These are phyloP conservation scores for Microtus oregoni DNA, from an alignment of 2,113 vertebrate species.

Conservation along the genomic window DNA sequence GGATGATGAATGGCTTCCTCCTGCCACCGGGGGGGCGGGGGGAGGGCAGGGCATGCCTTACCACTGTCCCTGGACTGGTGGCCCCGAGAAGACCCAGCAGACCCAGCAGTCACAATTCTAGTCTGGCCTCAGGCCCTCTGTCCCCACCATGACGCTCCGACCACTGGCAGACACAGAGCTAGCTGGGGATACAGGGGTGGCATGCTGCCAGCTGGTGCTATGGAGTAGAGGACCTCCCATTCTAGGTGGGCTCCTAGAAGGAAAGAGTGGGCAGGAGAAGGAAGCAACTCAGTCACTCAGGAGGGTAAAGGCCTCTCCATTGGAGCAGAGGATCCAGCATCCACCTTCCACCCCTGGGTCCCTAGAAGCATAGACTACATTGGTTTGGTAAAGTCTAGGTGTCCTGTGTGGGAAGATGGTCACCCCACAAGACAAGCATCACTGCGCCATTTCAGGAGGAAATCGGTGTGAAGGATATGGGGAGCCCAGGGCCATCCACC, in stretches of 20 bases:
- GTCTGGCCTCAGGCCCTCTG: constrained; percentile 59
- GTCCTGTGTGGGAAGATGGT: not conserved
- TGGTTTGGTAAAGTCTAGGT: not conserved
- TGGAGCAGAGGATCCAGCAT: not conserved
- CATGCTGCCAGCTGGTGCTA: constrained; percentile 2
- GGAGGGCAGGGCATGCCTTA: constrained; percentile 81
- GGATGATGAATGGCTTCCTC: constrained; percentile 88
- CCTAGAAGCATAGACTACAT: too few relatives aligned
- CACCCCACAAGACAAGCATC: not conserved
- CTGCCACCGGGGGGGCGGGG: constrained; percentile 73
- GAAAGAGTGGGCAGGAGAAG: constrained; percentile 38
- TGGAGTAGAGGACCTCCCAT: not conserved
- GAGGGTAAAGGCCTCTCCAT: not conserved
- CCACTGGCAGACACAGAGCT: constrained; percentile 50
- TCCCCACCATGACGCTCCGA: constrained; percentile 49
- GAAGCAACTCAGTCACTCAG: not conserved
- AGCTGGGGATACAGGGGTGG: constrained; percentile 3
- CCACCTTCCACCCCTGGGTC: not conserved
- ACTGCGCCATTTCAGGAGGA: not conserved
- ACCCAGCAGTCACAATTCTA: constrained; percentile 53
- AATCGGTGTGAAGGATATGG: not conserved
- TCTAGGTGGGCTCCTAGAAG: constrained; percentile 42
- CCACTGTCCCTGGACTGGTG: constrained; percentile 80
- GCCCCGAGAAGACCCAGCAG: constrained; percentile 78
- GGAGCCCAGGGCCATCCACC: not conserved